These are phyloP conservation scores for Chirona hameri DNA, from an alignment of 2,888 invertebrate genomes.

Conservation along the genomic window DNA sequence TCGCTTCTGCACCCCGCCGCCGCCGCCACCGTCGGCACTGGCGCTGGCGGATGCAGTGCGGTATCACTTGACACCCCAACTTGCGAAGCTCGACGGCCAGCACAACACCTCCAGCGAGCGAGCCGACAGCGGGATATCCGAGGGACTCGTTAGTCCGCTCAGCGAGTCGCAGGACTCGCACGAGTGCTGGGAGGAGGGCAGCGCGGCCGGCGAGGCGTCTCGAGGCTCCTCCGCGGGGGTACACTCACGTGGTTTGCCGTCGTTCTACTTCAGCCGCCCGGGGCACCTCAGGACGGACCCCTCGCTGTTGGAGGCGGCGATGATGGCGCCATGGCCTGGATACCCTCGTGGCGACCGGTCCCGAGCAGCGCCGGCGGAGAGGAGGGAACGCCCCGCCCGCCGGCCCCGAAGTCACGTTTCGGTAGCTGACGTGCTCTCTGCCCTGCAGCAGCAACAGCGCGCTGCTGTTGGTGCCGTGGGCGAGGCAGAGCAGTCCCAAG, in stretches of 20 bases:
- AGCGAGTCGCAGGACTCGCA: constrained; percentile 12
- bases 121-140: constrained; percentile 13
- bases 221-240: too few relatives aligned
- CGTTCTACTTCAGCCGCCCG: constrained; percentile 5
- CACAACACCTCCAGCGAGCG: constrained; percentile 27
- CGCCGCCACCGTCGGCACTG: neutral
- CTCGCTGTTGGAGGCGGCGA: neutral
- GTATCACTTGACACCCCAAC: neutral
- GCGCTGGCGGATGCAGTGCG: neutral
- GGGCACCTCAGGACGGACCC: neutral
- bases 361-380: neutral
- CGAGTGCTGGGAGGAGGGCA: constrained; percentile 24
- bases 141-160: neutral
- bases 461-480: neutral
- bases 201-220: neutral
- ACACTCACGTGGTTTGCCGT: neutral
- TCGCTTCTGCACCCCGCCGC: neutral
- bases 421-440: neutral
- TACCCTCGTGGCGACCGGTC: neutral
- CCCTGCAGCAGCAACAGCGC: neutral
- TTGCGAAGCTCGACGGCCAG: neutral
- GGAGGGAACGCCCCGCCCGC: neutral
- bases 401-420: neutral
- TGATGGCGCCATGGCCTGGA: neutral
- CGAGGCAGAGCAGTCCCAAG: neutral